phyloP scores from a whole-genome alignment of 1,140 invertebrate genomes.

The Euura lappo region DNA sequence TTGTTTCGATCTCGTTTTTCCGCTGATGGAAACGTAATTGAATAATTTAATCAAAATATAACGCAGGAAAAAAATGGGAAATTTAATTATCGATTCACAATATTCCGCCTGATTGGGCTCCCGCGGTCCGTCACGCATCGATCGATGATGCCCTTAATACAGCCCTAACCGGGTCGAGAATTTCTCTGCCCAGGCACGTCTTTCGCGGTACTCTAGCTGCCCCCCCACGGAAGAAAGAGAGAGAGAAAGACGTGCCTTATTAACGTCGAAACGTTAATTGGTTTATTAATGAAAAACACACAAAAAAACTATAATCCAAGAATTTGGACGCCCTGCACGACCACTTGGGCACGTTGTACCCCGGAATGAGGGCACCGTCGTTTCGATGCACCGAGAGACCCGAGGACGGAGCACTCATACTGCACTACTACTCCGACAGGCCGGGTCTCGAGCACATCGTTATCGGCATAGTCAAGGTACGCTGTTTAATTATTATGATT shows the following conservation, averaged over 20 bases:
- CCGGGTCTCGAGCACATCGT: slow-evolving; percentile 93
- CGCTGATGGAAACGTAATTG: neutral
- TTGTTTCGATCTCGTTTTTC: neutral
- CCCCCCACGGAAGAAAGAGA: neutral
- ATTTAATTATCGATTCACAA: no score
- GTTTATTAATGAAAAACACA: neutral
- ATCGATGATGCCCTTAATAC: neutral
- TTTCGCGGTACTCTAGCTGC: neutral
- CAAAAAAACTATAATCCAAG: slow-evolving; percentile 56
- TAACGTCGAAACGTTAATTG: neutral
- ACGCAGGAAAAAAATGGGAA: no score
- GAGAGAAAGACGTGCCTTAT: neutral
- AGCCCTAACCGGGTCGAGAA: neutral
- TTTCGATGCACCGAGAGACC: slow-evolving; percentile 87
- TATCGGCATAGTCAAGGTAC: slow-evolving; percentile 91
- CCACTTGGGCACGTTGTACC: slow-evolving; percentile 90
- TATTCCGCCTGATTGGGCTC: no score
- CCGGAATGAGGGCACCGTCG: slow-evolving; percentile 91
- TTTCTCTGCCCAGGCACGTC: neutral
- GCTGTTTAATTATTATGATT: no score
- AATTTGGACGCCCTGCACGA: slow-evolving; percentile 94
- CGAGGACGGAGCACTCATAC: slow-evolving; percentile 83
- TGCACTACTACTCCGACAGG: slow-evolving; percentile 93
- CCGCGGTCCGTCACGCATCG: no score
- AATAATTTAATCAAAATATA: no score